Evolutionary conservation across 2,113 vertebrate species (phyloP).

Genomic region (Conger conger): DNA sequence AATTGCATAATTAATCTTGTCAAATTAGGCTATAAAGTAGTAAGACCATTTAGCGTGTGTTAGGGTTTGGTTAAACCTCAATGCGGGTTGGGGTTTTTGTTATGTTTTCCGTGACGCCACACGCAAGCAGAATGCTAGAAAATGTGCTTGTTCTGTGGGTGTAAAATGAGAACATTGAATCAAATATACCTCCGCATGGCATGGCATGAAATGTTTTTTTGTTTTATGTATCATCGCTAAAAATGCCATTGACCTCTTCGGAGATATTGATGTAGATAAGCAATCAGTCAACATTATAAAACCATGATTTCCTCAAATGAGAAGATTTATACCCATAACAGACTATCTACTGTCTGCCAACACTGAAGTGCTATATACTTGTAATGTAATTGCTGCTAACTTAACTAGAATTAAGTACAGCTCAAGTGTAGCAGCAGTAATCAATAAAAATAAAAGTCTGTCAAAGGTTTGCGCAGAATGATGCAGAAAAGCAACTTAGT

Average conservation of each 20-base stretch:
- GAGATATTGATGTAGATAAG: neutral
- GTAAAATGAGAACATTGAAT: neutral
- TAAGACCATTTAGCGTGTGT: neutral
- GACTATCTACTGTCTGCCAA: neutral
- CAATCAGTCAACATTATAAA: neutral
- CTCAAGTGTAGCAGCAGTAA: neutral
- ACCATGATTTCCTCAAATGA: neutral
- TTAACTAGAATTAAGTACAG: neutral
- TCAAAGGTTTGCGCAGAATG: neutral
- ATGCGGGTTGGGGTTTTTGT: neutral
- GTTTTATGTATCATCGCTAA: neutral
- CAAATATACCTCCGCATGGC: neutral
- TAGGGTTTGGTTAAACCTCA: neutral
- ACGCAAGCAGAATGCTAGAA: neutral
- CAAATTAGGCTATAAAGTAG: constrained; percentile 12
- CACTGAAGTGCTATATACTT: neutral
- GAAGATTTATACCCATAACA: neutral
- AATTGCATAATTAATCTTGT: constrained; percentile 24
- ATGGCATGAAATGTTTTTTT: no score
- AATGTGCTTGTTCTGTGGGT: neutral
- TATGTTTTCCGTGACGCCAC: neutral
- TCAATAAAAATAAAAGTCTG: neutral
- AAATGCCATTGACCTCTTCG: neutral
- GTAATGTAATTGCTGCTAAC: neutral
- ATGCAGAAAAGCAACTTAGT: neutral